These are phyloP conservation scores for Cyclophora albipunctata DNA, from an alignment of 2,888 invertebrate species.

Conservation along the genomic window DNA sequence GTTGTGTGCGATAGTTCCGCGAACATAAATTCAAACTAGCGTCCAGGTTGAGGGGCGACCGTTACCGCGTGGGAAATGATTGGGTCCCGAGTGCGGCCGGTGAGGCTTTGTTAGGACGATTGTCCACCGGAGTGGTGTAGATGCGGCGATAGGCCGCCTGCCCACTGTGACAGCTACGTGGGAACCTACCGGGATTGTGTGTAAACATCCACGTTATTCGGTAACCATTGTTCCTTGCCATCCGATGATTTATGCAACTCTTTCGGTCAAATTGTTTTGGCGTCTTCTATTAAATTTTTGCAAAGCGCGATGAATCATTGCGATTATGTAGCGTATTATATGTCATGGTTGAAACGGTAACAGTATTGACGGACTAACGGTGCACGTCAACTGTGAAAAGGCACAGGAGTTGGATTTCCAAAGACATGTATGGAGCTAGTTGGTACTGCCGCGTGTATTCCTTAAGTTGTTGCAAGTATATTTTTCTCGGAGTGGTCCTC, in stretches of 20 bases:
- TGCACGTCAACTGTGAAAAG: slow-evolving; percentile 24
- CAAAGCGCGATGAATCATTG: no score
- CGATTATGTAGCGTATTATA: no score
- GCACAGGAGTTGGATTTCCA: slow-evolving; percentile 30
- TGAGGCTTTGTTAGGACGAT: slow-evolving; percentile 72
- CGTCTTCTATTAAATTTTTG: neutral
- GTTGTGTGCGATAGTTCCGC: slow-evolving; percentile 45
- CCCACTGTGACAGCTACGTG: slow-evolving; percentile 68
- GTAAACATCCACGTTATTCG: slow-evolving; percentile 47
- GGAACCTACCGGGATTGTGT: slow-evolving; percentile 61
- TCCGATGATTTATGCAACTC: slow-evolving; percentile 27
- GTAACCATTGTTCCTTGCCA: slow-evolving; percentile 39
- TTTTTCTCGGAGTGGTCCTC: slow-evolving; percentile 32
- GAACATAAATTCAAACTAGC: slow-evolving; percentile 64
- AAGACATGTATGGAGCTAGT: slow-evolving; percentile 27
- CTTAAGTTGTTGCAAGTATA: slow-evolving; percentile 30
- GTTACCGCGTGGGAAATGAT: slow-evolving; percentile 74
- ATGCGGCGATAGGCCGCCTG: slow-evolving; percentile 57
- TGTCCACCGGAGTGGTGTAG: slow-evolving; percentile 70
- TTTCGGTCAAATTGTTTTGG: neutral
- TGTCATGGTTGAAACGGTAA: no score
- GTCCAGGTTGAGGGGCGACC: slow-evolving; percentile 60
- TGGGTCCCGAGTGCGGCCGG: slow-evolving; percentile 54
- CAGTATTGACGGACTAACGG: slow-evolving; percentile 19
- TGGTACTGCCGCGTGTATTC: slow-evolving; percentile 27